Evolutionary conservation across 2,888 invertebrate genomes (phyloP), one percentile per base, ranked within the genome.

Genomic region (Dorcus parallelipipedus): DNA sequence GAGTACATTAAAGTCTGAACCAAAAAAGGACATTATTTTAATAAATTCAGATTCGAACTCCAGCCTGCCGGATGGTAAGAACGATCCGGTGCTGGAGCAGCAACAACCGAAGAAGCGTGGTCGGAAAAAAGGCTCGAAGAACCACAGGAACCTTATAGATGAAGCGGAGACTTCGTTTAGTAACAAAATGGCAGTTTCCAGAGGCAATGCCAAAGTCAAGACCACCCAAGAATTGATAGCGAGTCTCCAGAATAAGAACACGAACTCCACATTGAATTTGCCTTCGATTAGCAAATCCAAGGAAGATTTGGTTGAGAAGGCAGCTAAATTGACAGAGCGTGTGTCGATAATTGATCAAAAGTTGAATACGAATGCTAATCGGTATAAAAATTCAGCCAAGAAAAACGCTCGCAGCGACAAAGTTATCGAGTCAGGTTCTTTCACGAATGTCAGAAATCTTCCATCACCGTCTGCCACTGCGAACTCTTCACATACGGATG

Each of bases 161-260:
- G 82, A 83, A 56, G 83, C 83, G 0, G 83, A 84, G 65, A 82
- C 84, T 64, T 80, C 80, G 14, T 78, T 83, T 62, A 80, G 78
- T 38, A 82, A 80, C 64, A 85, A 85, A 71, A 76, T 85, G 69
- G 84, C 84, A 43, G 83, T 84, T 64, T 82, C 83, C 63, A 77
- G 85, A 10, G 76, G 76, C 47, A 83, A 84, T 71, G 84, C 85
- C 17, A 84, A 85, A 71, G 82, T 89, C 49, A 89, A 89, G 77
- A 90, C 89, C 26, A 94, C 93, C 0, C 87, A 90, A 73, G 91
- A 94, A 76, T 79, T 94, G 55, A 80, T 93, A 59, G 90, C 89
- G 54, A 88, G 90, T 76, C 82, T 93, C 67, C 88, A 88, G 77
- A 78, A 75, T 52, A 73, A 76, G 50, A 59, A 52, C 39, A 45